Percentiles rank a stretch among this genome's conserved stretches.
These are phyloP conservation scores for Characodon lateralis DNA, from an alignment of 2,797 vertebrate genomes.

Conservation along the genomic window DNA sequence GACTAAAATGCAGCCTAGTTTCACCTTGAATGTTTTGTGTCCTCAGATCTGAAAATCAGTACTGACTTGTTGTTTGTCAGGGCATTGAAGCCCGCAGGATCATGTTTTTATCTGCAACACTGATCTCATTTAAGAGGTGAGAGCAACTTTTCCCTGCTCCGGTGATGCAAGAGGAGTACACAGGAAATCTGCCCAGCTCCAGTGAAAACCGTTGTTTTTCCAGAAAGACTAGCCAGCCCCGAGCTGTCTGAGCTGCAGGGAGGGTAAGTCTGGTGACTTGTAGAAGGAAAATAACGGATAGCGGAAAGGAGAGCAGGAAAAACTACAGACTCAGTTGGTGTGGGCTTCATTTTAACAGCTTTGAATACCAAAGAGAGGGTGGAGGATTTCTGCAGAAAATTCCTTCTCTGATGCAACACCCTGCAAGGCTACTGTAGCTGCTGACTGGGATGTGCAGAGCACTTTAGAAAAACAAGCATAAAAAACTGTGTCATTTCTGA, in stretches of 20 bases:
- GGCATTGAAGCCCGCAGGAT: not conserved
- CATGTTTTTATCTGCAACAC: constrained; percentile 1
- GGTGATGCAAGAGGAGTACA: not conserved
- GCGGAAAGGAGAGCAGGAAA: not conserved
- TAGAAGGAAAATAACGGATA: not conserved
- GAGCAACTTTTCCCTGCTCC: not conserved
- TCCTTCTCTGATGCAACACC: constrained; percentile 5
- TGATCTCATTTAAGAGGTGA: not conserved
- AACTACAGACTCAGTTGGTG: not conserved
- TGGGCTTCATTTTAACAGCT: not conserved
- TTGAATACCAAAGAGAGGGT: not conserved
- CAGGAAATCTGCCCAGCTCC: not conserved
- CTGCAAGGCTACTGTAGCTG: not conserved
- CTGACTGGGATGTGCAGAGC: too few relatives aligned
- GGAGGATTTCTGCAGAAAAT: constrained; percentile 10
- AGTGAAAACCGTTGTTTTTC: not conserved
- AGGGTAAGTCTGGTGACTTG: not conserved
- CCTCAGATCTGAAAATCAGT: not conserved
- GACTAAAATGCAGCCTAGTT: not conserved
- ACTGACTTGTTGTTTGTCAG: not conserved
- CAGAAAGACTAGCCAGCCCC: not conserved
- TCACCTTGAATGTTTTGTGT: not conserved
- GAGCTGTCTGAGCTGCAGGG: constrained; percentile 2
- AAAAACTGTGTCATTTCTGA: not conserved
- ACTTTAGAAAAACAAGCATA: not conserved